A percentile compares a stretch with the other conserved stretches of the same genome.
Evolutionary conservation across 2,797 vertebrate genomes (phyloP).

Genomic region (Denticeps clupeoides): DNA sequence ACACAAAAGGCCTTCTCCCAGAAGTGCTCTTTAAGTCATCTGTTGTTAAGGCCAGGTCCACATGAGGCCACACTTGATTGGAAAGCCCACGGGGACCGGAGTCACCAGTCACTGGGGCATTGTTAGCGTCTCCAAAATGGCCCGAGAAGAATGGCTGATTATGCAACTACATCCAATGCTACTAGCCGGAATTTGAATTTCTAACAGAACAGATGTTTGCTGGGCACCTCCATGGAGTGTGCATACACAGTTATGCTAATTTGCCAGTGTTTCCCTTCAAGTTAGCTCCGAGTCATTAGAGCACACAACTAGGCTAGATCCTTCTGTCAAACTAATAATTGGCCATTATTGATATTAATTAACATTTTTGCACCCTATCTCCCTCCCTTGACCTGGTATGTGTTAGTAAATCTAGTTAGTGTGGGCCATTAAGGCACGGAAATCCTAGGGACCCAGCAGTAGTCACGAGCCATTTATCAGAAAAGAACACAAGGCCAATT

Average conservation of each 20-base stretch:
- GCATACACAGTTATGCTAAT: constrained; percentile 98
- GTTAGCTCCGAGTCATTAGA: constrained; percentile 95
- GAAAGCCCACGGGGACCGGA: constrained; percentile 68
- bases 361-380: constrained; percentile 96
- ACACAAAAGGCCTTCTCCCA: constrained; percentile 64
- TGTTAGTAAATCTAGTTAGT: constrained; percentile 97
- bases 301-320: constrained; percentile 90
- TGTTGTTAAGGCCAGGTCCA: constrained; percentile 66
- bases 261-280: constrained; percentile 84
- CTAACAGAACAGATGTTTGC: constrained; percentile 99
- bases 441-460: constrained; percentile 70
- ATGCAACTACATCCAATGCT: constrained; percentile 80
- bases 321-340: constrained; percentile 99
- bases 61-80: constrained; percentile 68
- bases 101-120: constrained; percentile 70
- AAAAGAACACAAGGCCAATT: constrained; percentile 98
- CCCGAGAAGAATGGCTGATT: constrained; percentile 88
- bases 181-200: constrained; percentile 95
- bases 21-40: constrained; percentile 57
- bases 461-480: constrained; percentile 96
- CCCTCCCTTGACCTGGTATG: constrained; percentile 84
- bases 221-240: constrained; percentile 79
- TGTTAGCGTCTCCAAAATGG: constrained; percentile 83
- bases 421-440: constrained; percentile 92
- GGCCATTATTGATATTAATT: constrained; percentile 99